Percentiles rank a stretch among this genome's conserved stretches.
Evolutionary conservation across 2,113 vertebrate genomes (phyloP).

Genomic region (Ahaetulla prasina): DNA sequence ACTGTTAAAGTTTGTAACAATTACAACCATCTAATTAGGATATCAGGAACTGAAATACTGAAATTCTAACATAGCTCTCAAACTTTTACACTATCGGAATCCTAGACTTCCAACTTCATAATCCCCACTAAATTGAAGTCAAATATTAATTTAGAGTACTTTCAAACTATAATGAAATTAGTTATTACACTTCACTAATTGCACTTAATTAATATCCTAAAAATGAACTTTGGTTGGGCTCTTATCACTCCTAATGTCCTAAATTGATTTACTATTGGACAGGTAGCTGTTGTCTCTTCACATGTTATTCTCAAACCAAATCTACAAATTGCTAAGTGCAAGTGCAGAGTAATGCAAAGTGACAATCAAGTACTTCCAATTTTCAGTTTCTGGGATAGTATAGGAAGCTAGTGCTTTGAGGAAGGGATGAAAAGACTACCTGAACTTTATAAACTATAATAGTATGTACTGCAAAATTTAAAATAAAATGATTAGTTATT

Average conservation of each 20-base stretch:
- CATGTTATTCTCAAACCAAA: not conserved
- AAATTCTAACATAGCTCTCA: not conserved
- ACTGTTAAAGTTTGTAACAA: not conserved
- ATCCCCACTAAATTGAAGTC: not conserved
- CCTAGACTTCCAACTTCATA: not conserved
- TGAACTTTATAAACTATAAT: not conserved
- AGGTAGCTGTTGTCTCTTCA: not conserved
- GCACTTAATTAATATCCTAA: not conserved
- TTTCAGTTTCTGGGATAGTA: not conserved
- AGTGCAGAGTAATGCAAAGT: not conserved
- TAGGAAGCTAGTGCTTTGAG: not conserved
- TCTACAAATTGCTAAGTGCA: not conserved
- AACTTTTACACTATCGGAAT: not conserved
- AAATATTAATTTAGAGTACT: not conserved
- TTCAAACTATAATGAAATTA: not conserved
- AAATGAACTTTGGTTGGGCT: not conserved
- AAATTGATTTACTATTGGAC: not conserved
- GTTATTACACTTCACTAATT: not conserved
- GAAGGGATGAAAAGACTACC: not conserved
- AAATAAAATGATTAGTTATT: not conserved
- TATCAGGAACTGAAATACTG: not conserved
- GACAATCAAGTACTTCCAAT: not conserved
- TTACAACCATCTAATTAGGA: not conserved
- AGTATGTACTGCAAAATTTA: not conserved
- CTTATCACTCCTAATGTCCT: not conserved